These are phyloP conservation scores for Euphonia xanthogaster DNA, from an alignment of 2,797 vertebrate genomes.

Conservation along the genomic window DNA sequence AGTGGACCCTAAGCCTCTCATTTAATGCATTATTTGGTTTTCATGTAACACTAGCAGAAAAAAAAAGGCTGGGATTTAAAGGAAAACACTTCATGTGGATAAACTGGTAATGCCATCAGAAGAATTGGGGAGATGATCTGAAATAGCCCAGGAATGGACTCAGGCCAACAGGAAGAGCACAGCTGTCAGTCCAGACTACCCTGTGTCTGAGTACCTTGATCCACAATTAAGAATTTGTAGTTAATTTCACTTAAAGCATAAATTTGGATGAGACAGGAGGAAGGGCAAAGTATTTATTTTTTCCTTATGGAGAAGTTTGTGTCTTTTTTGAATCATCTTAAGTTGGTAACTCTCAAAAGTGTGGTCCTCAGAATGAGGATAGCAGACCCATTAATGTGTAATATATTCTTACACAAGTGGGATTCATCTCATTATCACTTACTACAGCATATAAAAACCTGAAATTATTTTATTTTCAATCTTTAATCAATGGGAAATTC, in stretches of 20 bases:
- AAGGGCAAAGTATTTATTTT: background rate
- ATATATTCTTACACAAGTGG: background rate
- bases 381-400: background rate
- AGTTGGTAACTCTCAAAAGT: background rate
- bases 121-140: background rate
- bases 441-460: background rate
- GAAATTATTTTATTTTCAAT: background rate
- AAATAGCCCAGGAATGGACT: background rate
- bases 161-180: background rate
- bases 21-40: background rate
- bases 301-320: background rate
- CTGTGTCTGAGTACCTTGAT: background rate
- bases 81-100: background rate
- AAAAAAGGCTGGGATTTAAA: background rate
- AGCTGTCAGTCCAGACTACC: background rate
- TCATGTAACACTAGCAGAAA: background rate
- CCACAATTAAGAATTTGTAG: background rate
- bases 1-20: background rate
- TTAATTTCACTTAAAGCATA: background rate
- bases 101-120: background rate
- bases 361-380: background rate
- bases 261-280: background rate
- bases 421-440: background rate
- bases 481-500: background rate
- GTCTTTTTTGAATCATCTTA: background rate